Conservation (phyloP, 2,888 invertebrate genomes). For the Melanchra persicariae region DNA sequence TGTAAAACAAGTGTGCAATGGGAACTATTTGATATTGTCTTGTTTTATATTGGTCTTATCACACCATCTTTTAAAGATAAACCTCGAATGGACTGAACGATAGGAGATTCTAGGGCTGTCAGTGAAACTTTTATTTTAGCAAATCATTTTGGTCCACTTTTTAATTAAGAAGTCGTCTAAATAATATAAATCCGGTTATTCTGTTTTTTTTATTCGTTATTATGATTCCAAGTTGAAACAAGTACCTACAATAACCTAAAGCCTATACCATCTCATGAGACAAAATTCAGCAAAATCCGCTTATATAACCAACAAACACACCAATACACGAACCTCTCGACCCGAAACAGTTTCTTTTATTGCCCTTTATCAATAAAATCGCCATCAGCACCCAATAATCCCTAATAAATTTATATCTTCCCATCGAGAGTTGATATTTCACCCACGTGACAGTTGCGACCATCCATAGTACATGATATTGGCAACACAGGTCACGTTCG, state of each 20-base stretch:
- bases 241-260: neutral
- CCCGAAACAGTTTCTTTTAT: neutral
- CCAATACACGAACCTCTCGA: neutral
- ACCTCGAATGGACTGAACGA: no score
- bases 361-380: constrained; percentile 28
- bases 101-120: no score
- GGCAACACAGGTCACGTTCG: constrained; percentile 72
- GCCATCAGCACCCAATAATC: constrained; percentile 50
- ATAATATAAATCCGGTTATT: no score
- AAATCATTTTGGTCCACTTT: no score
- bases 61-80: no score
- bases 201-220: no score
- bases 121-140: no score
- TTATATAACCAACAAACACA: neutral
- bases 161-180: no score
- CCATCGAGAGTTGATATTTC: constrained; percentile 52
- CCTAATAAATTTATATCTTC: constrained; percentile 57
- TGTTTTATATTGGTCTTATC: no score
- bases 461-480: constrained; percentile 69
- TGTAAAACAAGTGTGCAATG: no score
- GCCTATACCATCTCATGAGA: neutral
- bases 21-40: no score
- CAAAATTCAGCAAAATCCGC: neutral
- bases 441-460: constrained; percentile 52
- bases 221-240: no score